Conservation (phyloP, 2,113 vertebrate species). For the Syngnathus typhle region DNA sequence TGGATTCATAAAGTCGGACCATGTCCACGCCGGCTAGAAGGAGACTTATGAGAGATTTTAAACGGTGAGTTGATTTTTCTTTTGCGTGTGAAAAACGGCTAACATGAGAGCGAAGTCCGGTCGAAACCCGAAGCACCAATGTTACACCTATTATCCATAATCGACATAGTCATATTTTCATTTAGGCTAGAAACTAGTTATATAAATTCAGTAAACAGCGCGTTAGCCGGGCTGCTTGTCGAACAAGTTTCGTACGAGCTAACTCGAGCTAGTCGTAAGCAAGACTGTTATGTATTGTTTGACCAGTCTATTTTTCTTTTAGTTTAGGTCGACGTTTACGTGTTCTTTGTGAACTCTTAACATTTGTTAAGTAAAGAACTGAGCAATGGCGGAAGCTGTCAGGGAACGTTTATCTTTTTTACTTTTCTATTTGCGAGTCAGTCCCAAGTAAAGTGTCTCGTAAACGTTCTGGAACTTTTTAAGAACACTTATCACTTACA, state of each 20-base stretch:
- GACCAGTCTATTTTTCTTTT: not conserved
- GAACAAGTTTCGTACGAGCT: not conserved
- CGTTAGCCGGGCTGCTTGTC: not conserved
- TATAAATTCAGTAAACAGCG: not conserved
- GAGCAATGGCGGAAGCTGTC: not conserved
- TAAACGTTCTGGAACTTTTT: not conserved
- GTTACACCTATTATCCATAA: too few relatives aligned
- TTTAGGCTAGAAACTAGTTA: not conserved
- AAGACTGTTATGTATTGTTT: not conserved
- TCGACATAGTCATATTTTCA: not conserved
- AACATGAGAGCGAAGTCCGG: not conserved
- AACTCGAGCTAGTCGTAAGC: not conserved
- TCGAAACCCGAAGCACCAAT: not conserved
- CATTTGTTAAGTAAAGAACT: not conserved
- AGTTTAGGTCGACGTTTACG: not conserved
- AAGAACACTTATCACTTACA: not conserved
- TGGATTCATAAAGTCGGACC: not conserved
- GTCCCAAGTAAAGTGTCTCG: not conserved
- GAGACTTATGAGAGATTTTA: slow-evolving; percentile 94
- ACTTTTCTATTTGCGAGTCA: not conserved
- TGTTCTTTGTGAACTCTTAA: not conserved
- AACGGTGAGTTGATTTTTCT: slow-evolving; percentile 74
- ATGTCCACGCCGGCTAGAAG: slow-evolving; percentile 95
- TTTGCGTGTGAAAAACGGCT: slow-evolving; percentile 32
- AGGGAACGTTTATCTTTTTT: not conserved